Base-by-base conservation (phyloP, 2,797 vertebrate species). In the Tenualosa ilisha region DNA sequence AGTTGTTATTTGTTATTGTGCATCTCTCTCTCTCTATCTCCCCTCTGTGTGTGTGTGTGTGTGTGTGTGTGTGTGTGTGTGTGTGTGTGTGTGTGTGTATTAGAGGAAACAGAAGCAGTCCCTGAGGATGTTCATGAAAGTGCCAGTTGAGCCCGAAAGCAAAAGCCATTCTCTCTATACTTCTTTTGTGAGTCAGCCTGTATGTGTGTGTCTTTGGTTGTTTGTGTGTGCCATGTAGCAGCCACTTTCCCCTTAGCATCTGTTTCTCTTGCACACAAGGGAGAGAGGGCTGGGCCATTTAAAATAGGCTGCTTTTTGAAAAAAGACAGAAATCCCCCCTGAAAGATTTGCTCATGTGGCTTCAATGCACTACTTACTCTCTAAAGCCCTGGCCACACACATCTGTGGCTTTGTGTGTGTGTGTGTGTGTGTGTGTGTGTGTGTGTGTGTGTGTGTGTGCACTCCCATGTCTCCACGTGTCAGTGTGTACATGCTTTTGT, bases 371-470 rank as follows among this genome's bases (percentile, higher is more conserved):
- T 68, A 68, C 37, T 68, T 68, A 68, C 26, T 68, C 65, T 68
- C 65, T 68, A 11, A 68, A 68, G 65, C 65, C 65, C 59, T 37
- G 31, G 65, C 65, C 65, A 68, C 26, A 68, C 65, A 68, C 65
- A 68, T 75, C 24, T 72, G 26, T 40, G 65, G 37, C 4, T 72
- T 11, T 31, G 68, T 75, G 31, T 40, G 68, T 37, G 5, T 43
- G 13, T 75, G 31, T 75, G 31, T 75, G 68, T 37, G 65, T 37
- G 65, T 68, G 68, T 37, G 65, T 37, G 65, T 68, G 65, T 68
- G 65, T 31, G 65, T 37, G 26, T 15, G 65, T 68, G 65, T 68
- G 65, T 68, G 68, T 43, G 68, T 43, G 31, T 20, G 63, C 26
- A 3, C 31, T 12, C 17, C 15, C 31, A 37, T 43, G 65, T 72